Percentiles rank a stretch among this genome's conserved stretches.
phyloP scores from a whole-genome alignment of 2,113 vertebrate species.

The Cebus imitator region DNA sequence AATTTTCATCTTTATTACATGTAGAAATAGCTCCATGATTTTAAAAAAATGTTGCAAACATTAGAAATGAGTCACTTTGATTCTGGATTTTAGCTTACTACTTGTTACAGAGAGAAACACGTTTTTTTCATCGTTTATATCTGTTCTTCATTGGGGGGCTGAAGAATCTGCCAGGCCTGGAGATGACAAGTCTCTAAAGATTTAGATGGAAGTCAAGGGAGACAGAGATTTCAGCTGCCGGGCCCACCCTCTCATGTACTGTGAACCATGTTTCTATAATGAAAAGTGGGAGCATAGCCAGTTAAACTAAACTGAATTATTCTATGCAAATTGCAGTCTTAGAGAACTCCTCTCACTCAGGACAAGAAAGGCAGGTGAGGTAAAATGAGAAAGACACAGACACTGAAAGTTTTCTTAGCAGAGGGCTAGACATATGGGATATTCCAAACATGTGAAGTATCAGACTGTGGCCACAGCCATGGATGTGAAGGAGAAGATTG shows the following conservation, averaged over 20 bases:
- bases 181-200: slow-evolving; percentile 12
- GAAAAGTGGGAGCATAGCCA: background rate
- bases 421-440: background rate
- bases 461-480: background rate
- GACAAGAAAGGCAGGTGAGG: background rate
- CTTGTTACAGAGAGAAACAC: background rate
- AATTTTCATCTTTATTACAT: slow-evolving; percentile 23
- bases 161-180: background rate
- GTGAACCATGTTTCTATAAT: background rate
- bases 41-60: background rate
- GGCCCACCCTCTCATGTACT: background rate
- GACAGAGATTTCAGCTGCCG: background rate
- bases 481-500: background rate
- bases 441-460: background rate
- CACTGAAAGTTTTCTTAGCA: background rate
- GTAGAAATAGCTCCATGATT: background rate
- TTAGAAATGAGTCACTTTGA: slow-evolving; percentile 8
- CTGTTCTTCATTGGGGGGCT: background rate
- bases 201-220: background rate
- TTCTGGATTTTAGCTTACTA: background rate
- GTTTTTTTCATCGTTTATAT: background rate
- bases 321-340: background rate
- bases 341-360: background rate
- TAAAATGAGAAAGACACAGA: background rate
- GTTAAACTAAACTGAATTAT: background rate